Evolutionary conservation across 2,888 invertebrate species (phyloP).

Genomic region (Aphodius granarius): DNA sequence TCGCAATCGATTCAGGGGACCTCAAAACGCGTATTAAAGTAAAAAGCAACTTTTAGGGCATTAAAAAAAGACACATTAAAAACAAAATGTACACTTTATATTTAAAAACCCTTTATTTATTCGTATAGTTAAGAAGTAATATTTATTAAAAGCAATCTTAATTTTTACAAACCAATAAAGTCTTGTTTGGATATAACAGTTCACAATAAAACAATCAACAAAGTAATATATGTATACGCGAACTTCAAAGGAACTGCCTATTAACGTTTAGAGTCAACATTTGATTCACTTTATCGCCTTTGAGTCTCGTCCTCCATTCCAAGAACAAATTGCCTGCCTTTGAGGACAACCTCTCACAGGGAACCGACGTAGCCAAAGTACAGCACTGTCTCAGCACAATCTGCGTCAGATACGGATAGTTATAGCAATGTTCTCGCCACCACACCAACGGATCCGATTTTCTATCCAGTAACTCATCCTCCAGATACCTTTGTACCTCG

Average conservation of each 20-base stretch:
- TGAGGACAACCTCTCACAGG: conserved; percentile 14
- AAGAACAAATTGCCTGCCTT: background rate
- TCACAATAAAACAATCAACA: no score
- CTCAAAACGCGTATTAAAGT: no score
- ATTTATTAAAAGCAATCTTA: no score
- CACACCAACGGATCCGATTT: conserved; percentile 25
- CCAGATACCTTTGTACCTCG: conserved; percentile 28
- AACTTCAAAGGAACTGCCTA: background rate
- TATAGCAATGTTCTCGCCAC: conserved; percentile 21
- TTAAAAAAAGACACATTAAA: no score
- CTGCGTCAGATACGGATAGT: conserved; percentile 23
- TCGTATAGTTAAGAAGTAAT: no score
- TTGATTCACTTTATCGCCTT: background rate
- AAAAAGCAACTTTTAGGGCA: no score
- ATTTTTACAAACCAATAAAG: no score
- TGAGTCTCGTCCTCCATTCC: background rate
- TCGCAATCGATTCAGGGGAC: no score
- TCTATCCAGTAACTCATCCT: conserved; percentile 25
- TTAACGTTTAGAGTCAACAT: background rate
- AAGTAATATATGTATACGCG: background rate
- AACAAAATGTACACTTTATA: no score
- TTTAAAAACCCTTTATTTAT: no score
- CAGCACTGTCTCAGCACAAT: conserved; percentile 20
- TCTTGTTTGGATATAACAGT: no score
- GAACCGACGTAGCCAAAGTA: conserved; percentile 21